Percentiles rank a stretch among this genome's conserved stretches.
Conservation (phyloP, 2,113 vertebrate species). For the Spea multiplicata region DNA sequence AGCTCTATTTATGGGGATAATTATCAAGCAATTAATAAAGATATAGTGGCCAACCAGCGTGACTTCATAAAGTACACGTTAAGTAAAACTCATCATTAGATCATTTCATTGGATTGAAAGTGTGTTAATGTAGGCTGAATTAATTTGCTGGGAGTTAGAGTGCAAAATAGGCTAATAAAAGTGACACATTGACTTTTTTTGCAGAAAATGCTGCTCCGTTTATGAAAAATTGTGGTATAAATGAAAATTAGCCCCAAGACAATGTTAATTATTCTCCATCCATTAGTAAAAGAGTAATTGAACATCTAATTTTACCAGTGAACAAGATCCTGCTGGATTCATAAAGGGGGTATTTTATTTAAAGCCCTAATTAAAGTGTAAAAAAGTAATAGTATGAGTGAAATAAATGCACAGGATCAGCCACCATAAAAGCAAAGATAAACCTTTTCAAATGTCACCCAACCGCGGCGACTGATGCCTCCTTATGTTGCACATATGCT, state of each 20-base stretch:
- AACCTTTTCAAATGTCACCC: slow-evolving; percentile 27
- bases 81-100: slow-evolving; percentile 48
- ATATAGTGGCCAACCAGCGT: slow-evolving; percentile 10
- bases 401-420: slow-evolving; percentile 41
- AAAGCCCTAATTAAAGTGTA: slow-evolving; percentile 60
- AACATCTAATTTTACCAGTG: slow-evolving; percentile 60
- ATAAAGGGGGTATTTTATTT: slow-evolving; percentile 59
- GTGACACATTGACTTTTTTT: slow-evolving; percentile 71
- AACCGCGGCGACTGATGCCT: neutral
- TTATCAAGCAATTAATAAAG: neutral
- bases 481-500: neutral
- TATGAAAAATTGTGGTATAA: slow-evolving; percentile 57
- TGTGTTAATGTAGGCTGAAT: slow-evolving; percentile 58
- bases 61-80: slow-evolving; percentile 49
- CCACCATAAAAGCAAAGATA: neutral
- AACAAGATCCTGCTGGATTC: slow-evolving; percentile 64
- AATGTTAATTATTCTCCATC: slow-evolving; percentile 69
- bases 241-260: slow-evolving; percentile 71
- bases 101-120: slow-evolving; percentile 49
- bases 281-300: slow-evolving; percentile 68
- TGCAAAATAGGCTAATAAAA: slow-evolving; percentile 70
- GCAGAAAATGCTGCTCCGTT: slow-evolving; percentile 60
- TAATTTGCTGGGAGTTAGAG: slow-evolving; percentile 67
- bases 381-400: slow-evolving; percentile 37
- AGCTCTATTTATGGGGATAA: slow-evolving; percentile 47